These are phyloP conservation scores for Globodera rostochiensis DNA, from an alignment of 1,140 invertebrate species.

Conservation along the genomic window DNA sequence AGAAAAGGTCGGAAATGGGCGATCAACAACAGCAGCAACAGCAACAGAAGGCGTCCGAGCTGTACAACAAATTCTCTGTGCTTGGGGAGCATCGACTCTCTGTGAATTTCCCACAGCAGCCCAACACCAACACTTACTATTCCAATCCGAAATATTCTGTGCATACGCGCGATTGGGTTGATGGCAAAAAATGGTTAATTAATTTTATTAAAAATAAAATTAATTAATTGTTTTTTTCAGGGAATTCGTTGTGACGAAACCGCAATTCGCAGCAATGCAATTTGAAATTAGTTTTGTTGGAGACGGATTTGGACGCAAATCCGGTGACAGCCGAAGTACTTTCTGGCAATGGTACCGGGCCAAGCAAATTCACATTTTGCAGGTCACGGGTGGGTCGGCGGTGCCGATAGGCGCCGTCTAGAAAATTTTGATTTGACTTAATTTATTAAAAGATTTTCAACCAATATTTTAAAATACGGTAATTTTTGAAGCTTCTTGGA, in stretches of 20 bases:
- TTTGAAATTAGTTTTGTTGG: conserved; percentile 12
- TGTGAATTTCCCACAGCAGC: conserved; percentile 12
- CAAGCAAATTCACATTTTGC: conserved; percentile 20
- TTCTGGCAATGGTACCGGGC: conserved; percentile 33
- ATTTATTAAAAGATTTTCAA: too few species aligned
- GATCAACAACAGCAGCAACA: neutral
- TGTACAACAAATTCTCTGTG: conserved; percentile 7
- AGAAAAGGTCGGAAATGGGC: neutral
- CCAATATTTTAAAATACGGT: too few species aligned
- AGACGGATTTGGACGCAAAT: conserved; percentile 7
- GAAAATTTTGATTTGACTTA: too few species aligned
- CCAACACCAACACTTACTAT: conserved; percentile 18
- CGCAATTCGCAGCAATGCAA: neutral
- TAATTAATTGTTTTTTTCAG: neutral
- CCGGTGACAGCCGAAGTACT: conserved; percentile 10
- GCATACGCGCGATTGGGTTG: conserved; percentile 13
- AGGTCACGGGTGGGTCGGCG: too few species aligned
- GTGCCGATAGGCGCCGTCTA: too few species aligned
- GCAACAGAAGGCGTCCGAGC: neutral
- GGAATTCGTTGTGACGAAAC: conserved; percentile 18
- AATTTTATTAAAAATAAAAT: neutral
- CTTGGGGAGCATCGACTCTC: conserved; percentile 15
- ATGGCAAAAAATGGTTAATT: conserved; percentile 24
- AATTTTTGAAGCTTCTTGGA: too few species aligned
- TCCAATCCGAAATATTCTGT: neutral